Evolutionary conservation across 1,140 invertebrate genomes (phyloP), one percentile per base, ranked within the genome.

Genomic region (Metaphire vulgaris): DNA sequence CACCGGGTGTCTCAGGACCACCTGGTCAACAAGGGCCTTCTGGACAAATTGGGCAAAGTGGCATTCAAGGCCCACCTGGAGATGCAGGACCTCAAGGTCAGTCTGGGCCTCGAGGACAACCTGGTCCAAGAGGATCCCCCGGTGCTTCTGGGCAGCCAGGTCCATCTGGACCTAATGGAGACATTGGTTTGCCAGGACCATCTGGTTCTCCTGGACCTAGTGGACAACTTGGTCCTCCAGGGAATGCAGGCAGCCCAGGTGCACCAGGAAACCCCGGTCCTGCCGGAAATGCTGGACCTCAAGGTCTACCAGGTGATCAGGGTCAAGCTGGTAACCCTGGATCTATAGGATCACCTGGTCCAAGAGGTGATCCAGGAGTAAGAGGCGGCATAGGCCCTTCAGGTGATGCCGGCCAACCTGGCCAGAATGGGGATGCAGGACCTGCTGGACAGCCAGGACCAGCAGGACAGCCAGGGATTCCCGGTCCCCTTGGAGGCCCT

Each of bases 21-120:
- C 72, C 66, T 15, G 74, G 74, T n/a, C 74, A 0, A 32, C 67
- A 29, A 56, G 74, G 74, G 34, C 29, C 31, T 15, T 16, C 33
- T 15, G 74, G 74, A 34, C 0, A 26, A 29, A 26, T 26, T 28
- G 75, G 75, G 32, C 1, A 34, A 32, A 1, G 28, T 6, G 75
- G 75, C 14, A 15, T 28, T 32, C 75, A 34, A 66, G 75, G 75
- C 15, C 15, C 29, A 33, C 15, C 56, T 21, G 75, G 75, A 21
- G 1, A 31, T 67, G 2, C 29, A n/a, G 75, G 75, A 72, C 69
- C 69, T 64, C n/a, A 72, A 15, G 75, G 75, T 65, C n/a, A 69
- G 1, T 28, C 72, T 16, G 72, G 72, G 34, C 68, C 32, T 15
- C 75, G 32, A 72, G 75, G 75, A 72, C 67, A 72, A 21, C 67